phyloP scores from a whole-genome alignment of 2,797 vertebrate genomes.

The Anisognathus igniventris region DNA sequence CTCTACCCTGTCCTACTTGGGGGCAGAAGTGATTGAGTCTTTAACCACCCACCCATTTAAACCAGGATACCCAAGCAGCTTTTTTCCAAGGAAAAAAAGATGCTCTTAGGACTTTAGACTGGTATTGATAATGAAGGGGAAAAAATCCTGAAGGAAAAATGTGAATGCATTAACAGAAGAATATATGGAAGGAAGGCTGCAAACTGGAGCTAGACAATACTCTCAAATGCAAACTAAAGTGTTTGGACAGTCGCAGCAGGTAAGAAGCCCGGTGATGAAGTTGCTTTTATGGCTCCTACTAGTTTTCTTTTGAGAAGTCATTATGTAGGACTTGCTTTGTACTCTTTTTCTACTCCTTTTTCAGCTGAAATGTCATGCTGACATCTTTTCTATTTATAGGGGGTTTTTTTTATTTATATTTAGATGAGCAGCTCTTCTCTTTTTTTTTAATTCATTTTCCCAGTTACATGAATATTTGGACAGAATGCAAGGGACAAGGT shows the following conservation, averaged over 20 bases:
- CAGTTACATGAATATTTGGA: background rate
- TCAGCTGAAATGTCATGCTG: background rate
- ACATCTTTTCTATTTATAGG: background rate
- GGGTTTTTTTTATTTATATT: background rate
- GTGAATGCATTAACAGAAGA: slow-evolving; percentile 1
- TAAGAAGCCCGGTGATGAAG: background rate
- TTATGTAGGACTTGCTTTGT: background rate
- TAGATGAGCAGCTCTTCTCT: background rate
- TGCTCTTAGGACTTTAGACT: slow-evolving; percentile 1
- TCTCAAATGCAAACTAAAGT: slow-evolving; percentile 7
- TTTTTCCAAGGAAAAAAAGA: background rate
- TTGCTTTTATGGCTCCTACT: background rate
- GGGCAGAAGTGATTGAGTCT: background rate
- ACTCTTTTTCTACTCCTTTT: background rate
- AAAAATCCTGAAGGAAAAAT: background rate
- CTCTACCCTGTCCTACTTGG: background rate
- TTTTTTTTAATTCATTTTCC: background rate
- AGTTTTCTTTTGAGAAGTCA: background rate
- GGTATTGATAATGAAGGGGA: background rate
- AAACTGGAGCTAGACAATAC: background rate
- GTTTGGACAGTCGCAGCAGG: background rate
- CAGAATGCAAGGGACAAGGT: background rate
- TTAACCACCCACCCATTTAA: background rate
- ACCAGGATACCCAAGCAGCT: background rate
- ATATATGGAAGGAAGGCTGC: background rate